phyloP scores from a whole-genome alignment of 2,888 invertebrate genomes.

The Sesia bembeciformis region DNA sequence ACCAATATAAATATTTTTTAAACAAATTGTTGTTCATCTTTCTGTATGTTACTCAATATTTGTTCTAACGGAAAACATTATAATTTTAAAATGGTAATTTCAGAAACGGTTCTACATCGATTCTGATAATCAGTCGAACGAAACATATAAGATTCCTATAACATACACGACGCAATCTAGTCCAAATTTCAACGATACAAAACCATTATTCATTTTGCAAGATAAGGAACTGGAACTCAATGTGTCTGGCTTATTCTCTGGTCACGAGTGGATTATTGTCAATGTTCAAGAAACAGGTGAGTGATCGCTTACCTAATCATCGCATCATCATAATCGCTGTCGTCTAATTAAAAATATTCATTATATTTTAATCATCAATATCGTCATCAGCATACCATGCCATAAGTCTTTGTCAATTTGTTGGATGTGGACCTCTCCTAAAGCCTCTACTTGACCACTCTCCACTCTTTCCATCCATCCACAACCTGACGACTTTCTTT shows the following conservation, averaged over 20 bases:
- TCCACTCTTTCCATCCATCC: too few species aligned
- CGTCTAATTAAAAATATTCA: too few species aligned
- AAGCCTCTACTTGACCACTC: neutral
- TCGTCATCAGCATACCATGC: too few species aligned
- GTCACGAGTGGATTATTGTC: slow-evolving; percentile 71
- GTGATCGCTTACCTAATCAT: too few species aligned
- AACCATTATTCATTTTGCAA: slow-evolving; percentile 49
- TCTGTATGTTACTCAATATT: neutral
- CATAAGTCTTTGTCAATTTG: too few species aligned
- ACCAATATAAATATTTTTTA: too few species aligned
- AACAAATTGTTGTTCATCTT: too few species aligned
- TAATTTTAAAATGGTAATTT: slow-evolving; percentile 9
- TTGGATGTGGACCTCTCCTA: too few species aligned
- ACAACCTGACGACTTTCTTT: too few species aligned
- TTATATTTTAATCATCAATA: too few species aligned
- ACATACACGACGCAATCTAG: slow-evolving; percentile 39
- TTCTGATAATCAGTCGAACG: slow-evolving; percentile 33
- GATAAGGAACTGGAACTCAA: slow-evolving; percentile 23
- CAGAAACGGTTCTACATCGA: slow-evolving; percentile 56
- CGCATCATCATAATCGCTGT: too few species aligned
- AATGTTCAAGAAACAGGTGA: slow-evolving; percentile 77
- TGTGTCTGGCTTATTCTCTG: slow-evolving; percentile 27
- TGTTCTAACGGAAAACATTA: neutral
- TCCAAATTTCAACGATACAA: slow-evolving; percentile 40
- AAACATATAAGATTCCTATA: slow-evolving; percentile 58